phyloP scores from a whole-genome alignment of 2,797 vertebrate species.

The Pangasius mekongensis region DNA sequence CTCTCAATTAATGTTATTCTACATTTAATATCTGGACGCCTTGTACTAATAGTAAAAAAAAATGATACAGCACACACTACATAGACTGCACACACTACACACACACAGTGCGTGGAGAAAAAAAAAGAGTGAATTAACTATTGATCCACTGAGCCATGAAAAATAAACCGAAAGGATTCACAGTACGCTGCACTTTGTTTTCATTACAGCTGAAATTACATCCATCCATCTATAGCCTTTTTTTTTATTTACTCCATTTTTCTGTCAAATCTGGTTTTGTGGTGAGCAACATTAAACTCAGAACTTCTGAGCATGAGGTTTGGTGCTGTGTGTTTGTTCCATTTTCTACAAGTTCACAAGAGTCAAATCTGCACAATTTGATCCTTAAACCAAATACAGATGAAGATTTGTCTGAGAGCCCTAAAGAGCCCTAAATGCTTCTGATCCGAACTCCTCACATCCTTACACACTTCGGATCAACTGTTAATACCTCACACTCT shows the following conservation, averaged over 20 bases:
- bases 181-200: background rate
- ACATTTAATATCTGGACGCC: background rate
- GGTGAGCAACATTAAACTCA: background rate
- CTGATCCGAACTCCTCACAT: background rate
- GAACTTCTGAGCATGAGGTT: background rate
- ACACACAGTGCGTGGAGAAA: background rate
- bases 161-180: background rate
- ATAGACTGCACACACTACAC: conserved; percentile 22
- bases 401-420: background rate
- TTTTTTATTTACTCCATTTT: background rate
- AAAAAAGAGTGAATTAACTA: conserved; percentile 9
- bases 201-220: conserved; percentile 13
- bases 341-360: background rate
- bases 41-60: background rate
- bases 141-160: conserved; percentile 7
- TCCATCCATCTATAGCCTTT: background rate
- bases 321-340: background rate
- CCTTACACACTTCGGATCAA: background rate
- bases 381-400: background rate
- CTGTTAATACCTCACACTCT: background rate
- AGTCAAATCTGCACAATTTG: background rate
- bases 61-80: background rate
- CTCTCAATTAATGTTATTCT: background rate
- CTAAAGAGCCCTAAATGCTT: background rate
- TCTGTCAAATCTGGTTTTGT: background rate